A percentile compares a stretch with the other conserved stretches of the same genome.
These are phyloP conservation scores for Chaenocephalus aceratus DNA, from an alignment of 2,113 vertebrate genomes.

Conservation along the genomic window DNA sequence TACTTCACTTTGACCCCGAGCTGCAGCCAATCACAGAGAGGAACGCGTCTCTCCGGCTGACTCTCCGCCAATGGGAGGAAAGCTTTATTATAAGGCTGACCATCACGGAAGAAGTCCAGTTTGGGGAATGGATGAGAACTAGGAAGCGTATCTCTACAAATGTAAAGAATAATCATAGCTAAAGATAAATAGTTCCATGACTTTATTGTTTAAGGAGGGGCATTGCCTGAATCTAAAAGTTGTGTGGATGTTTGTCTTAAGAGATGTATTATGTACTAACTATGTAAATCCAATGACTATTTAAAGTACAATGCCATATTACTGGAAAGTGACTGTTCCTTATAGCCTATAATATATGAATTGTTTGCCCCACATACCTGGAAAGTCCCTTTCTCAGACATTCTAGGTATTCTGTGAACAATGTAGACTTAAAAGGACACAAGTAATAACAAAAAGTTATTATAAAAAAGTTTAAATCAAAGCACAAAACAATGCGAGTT, in stretches of 20 bases:
- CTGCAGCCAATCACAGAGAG: slow-evolving; percentile 75
- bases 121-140: too few species aligned
- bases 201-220: not conserved
- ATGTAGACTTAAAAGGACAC: not conserved
- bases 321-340: not conserved
- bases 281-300: not conserved
- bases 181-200: not conserved
- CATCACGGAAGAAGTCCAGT: slow-evolving; percentile 7
- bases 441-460: not conserved
- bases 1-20: slow-evolving; percentile 70
- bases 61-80: slow-evolving; percentile 38
- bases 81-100: slow-evolving; percentile 34
- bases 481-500: not conserved
- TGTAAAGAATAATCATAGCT: not conserved
- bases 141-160: too few species aligned
- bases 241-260: not conserved
- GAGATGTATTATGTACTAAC: not conserved
- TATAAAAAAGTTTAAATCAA: not conserved
- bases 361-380: not conserved
- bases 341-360: not conserved
- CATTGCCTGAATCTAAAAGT: not conserved
- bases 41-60: slow-evolving; percentile 60
- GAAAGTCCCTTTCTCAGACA: not conserved
- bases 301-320: not conserved
- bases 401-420: not conserved